Evolutionary conservation across 2,888 invertebrate genomes (phyloP).

Genomic region (Candidula unifasciata): DNA sequence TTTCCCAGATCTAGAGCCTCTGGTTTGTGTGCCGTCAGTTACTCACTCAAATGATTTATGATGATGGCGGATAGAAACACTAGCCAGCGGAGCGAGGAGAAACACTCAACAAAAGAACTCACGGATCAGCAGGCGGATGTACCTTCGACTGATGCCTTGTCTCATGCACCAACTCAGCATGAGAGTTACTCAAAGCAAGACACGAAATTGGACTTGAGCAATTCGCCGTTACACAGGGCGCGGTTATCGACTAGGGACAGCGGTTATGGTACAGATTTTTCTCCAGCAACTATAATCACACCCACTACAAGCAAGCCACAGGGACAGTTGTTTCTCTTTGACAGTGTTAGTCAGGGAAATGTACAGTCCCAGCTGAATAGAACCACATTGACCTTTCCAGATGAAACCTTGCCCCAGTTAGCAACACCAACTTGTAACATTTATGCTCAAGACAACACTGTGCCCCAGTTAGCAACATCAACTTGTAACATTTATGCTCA

Average conservation of each 20-base stretch:
- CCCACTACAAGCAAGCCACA: constrained; percentile 30
- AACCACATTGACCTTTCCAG: background rate
- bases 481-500: too few relatives aligned
- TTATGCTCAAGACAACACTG: too few relatives aligned
- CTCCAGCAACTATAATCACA: constrained; percentile 61
- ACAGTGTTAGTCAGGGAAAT: constrained; percentile 11
- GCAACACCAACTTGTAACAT: background rate
- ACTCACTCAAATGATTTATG: constrained; percentile 44
- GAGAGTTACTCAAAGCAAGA: background rate
- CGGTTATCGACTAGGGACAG: constrained; percentile 59
- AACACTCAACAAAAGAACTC: background rate
- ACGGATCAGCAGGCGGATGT: background rate
- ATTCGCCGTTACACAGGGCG: background rate
- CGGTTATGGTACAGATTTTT: constrained; percentile 70
- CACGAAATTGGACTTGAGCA: background rate
- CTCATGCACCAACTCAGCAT: background rate
- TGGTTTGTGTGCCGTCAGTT: background rate
- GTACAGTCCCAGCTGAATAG: background rate
- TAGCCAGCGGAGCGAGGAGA: background rate
- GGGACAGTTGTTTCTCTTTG: constrained; percentile 62
- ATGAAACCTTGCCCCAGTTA: background rate
- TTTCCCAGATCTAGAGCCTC: too few relatives aligned
- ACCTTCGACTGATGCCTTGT: background rate
- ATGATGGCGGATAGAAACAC: constrained; percentile 50
- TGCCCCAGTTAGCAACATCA: background rate